Conservation (phyloP, 2,113 vertebrate genomes). For the Limanda limanda region DNA sequence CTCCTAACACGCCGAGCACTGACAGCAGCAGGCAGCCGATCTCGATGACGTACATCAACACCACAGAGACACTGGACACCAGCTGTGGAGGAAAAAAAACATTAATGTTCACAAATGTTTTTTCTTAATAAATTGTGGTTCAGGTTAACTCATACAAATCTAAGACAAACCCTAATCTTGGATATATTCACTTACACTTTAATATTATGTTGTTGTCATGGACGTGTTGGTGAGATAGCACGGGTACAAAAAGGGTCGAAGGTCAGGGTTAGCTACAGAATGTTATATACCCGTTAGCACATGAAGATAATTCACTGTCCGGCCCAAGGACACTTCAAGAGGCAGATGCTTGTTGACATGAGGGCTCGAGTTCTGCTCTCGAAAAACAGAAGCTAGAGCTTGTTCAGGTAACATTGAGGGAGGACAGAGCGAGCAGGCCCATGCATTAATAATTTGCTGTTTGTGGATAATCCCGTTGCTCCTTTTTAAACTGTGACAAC, state of each 20-base stretch:
- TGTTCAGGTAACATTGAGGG: constrained; percentile 22
- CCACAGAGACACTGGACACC: constrained; percentile 69
- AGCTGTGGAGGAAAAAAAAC: constrained; percentile 54
- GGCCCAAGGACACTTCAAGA: constrained; percentile 48
- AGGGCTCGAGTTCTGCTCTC: constrained; percentile 17
- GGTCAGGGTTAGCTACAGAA: constrained; percentile 29
- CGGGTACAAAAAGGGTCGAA: constrained; percentile 28
- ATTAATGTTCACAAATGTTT: not conserved
- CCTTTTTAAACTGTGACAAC: not conserved
- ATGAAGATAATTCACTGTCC: constrained; percentile 41
- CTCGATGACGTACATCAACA: constrained; percentile 73
- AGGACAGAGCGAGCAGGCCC: not conserved
- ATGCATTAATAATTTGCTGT: constrained; percentile 37
- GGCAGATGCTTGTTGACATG: not conserved
- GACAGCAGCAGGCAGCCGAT: constrained; percentile 77
- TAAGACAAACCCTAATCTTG: not conserved
- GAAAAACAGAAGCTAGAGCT: constrained; percentile 8
- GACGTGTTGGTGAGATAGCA: not conserved
- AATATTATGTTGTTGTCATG: not conserved
- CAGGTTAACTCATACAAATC: not conserved
- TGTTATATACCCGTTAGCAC: not conserved
- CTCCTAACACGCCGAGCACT: constrained; percentile 71
- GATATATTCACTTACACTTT: not conserved
- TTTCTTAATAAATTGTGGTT: not conserved
- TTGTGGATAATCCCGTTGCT: not conserved